phyloP scores from a whole-genome alignment of 2,113 vertebrate species.

The Corvus cornix region DNA sequence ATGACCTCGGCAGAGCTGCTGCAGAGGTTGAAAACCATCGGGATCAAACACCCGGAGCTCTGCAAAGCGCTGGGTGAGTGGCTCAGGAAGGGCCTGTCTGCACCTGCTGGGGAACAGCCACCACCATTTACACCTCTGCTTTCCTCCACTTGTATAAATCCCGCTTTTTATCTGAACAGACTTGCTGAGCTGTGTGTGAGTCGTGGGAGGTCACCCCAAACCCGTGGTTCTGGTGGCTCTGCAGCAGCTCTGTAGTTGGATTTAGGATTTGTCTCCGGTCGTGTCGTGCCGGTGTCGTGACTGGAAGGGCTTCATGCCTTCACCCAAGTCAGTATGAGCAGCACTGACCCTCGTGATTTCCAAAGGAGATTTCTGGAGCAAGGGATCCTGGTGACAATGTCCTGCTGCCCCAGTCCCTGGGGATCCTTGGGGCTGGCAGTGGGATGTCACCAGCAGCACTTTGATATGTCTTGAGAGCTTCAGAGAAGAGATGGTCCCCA shows the following conservation, averaged over 20 bases:
- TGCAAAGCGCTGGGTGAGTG: constrained; percentile 94
- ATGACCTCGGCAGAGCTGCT: constrained; percentile 92
- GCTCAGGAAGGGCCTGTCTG: background rate
- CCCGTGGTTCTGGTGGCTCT: background rate
- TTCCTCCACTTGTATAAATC: background rate
- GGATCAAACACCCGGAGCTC: constrained; percentile 91
- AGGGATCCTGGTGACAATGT: constrained; percentile 16
- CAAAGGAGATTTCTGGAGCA: constrained; percentile 31
- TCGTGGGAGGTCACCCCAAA: background rate
- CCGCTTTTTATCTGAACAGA: background rate
- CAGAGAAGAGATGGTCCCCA: constrained; percentile 12
- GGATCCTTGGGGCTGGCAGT: background rate
- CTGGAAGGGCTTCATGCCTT: constrained; percentile 16
- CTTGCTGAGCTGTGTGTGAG: background rate
- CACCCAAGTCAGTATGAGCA: background rate
- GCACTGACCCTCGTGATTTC: background rate
- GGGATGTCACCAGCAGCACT: constrained; percentile 18
- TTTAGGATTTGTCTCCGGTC: constrained; percentile 8
- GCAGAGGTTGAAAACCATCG: constrained; percentile 91
- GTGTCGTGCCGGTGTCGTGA: background rate
- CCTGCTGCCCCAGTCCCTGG: background rate
- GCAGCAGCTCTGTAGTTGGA: background rate
- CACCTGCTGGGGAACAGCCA: background rate
- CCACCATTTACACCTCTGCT: background rate
- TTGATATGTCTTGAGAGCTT: constrained; percentile 10